phyloP scores from a whole-genome alignment of 2,797 vertebrate species.

The Pachyuromys duprasi region DNA sequence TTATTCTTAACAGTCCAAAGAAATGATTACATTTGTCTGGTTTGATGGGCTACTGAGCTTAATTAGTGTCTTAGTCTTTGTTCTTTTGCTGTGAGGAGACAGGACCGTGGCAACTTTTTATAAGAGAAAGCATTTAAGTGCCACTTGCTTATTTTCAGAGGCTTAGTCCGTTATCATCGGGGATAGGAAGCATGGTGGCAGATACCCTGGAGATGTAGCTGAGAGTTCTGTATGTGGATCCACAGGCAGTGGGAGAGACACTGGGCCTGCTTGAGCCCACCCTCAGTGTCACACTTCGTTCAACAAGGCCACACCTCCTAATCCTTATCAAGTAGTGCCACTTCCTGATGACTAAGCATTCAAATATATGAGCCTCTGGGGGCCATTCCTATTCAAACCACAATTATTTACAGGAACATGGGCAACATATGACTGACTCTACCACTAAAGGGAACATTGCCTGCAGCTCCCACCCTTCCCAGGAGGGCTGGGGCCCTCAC shows the following conservation, averaged over 20 bases:
- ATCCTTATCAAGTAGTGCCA: not conserved
- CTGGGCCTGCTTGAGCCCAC: not conserved
- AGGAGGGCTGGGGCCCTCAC: too few species aligned
- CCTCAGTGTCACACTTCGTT: not conserved
- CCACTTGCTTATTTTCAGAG: not conserved
- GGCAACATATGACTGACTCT: too few species aligned
- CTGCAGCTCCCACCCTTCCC: not conserved
- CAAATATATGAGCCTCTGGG: not conserved
- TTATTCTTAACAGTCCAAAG: not conserved
- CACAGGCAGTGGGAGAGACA: not conserved
- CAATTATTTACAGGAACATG: not conserved
- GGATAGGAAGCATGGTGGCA: not conserved
- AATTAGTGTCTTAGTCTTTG: not conserved
- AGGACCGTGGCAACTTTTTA: not conserved
- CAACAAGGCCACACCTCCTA: not conserved
- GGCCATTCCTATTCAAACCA: not conserved
- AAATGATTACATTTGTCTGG: not conserved
- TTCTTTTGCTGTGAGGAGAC: not conserved
- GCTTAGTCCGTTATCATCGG: not conserved
- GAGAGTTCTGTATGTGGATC: not conserved
- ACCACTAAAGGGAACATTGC: not conserved
- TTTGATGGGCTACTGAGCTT: not conserved
- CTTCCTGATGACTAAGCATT: not conserved
- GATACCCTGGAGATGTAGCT: not conserved
- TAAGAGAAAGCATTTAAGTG: not conserved